Evolutionary conservation across 2,113 vertebrate genomes (phyloP), one percentile per base, ranked within the genome.

Genomic region (Nettapus auritus): DNA sequence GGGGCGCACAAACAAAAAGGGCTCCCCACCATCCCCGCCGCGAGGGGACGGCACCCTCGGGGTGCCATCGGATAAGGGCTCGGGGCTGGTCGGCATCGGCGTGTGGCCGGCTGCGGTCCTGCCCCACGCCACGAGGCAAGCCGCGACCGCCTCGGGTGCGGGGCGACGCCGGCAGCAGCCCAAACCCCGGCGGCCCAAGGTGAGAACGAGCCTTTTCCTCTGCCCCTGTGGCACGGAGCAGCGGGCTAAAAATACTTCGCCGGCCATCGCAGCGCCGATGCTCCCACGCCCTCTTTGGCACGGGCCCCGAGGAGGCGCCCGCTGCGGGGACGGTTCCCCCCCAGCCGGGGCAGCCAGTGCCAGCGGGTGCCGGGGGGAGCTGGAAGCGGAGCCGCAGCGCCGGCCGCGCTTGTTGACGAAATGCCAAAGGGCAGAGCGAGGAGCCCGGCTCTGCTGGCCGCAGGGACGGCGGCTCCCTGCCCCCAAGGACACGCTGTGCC

Each of bases 221-320:
- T 88, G 79, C 31, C n/a, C 71, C 82, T 38, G 40, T 1, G 33
- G 79, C 36, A 31, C 8, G 2, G 56, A 78, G 66, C 53, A 52
- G 18, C 29, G 3, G 5, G 78, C 78, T 94, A 89, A 86, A 96
- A 96, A 95, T 81, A 91, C 7, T 17, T 17, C 11, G 0, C 42
- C 26, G 3, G 67, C 67, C 76, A 22, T 31, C 44, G 73, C 7
- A 8, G 42, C 2, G 2, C 66, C 0, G 6, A 34, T 48, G 89
- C 90, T 96, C 95, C 83, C 89, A 90, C 38, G 23, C 81, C 93
- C 77, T 84, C 86, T 40, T 75, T 95, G 96, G 94, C 96, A 94
- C 31, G 2, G 0, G 68, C 82, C 77, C 57, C 3, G 3, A 46
- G 1, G 64, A 48, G 55, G 70, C n/a, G 3, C 57, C 92, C 1